These are phyloP conservation scores for Aspidiotus rigidus DNA, from an alignment of 2,888 invertebrate genomes.

Conservation along the genomic window DNA sequence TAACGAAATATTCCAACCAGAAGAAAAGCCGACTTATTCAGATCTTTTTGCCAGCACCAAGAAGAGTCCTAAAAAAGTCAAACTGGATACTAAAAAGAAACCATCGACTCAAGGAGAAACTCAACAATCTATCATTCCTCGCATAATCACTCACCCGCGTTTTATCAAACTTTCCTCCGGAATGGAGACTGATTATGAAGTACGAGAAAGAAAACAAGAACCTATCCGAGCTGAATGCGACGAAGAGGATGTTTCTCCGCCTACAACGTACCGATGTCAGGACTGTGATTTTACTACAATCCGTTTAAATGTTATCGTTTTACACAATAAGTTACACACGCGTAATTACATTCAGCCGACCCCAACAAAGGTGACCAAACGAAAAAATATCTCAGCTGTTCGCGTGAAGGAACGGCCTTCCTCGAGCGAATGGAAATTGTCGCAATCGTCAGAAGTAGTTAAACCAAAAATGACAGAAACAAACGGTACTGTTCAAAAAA, in stretches of 20 bases:
- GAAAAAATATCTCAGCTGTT: conserved; percentile 21
- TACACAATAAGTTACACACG: conserved; percentile 47
- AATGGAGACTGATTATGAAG: conserved; percentile 46
- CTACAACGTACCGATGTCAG: conserved; percentile 51
- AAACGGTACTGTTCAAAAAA: not conserved
- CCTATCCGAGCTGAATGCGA: conserved; percentile 25
- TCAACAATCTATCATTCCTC: conserved; percentile 36
- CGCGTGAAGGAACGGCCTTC: conserved; percentile 14
- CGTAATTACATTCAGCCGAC: conserved; percentile 34
- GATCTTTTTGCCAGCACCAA: conserved; percentile 48
- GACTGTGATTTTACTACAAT: conserved; percentile 57
- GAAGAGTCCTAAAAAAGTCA: conserved; percentile 44
- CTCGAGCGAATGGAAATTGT: conserved; percentile 3
- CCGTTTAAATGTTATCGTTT: conserved; percentile 62
- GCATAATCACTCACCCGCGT: conserved; percentile 32
- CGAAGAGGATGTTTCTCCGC: conserved; percentile 37
- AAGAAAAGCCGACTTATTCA: conserved; percentile 48
- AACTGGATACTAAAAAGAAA: conserved; percentile 15
- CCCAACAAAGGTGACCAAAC: conserved; percentile 17
- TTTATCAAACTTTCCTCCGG: conserved; percentile 15
- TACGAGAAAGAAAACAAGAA: conserved; percentile 26
- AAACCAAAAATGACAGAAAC: conserved; percentile 16
- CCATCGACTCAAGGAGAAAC: conserved; percentile 28
- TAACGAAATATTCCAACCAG: conserved; percentile 47
- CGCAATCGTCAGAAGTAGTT: not conserved